Base-by-base conservation (phyloP, 2,888 invertebrate genomes). In the Yponomeuta plumbellus region DNA sequence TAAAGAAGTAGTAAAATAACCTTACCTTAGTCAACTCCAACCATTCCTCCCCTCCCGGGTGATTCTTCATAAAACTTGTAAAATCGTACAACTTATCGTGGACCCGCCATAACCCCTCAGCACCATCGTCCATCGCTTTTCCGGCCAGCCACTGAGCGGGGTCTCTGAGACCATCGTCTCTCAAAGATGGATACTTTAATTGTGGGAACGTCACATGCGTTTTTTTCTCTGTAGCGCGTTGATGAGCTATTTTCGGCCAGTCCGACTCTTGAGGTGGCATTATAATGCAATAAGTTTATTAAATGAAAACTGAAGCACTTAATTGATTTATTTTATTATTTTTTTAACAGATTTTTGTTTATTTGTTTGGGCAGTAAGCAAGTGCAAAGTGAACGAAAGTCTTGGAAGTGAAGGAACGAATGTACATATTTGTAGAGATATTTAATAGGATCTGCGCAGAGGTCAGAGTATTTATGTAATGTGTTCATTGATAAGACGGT, bases 41-140 rank as follows among this genome's bases (percentile, higher is more conserved):
- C 96, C 96, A 97, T 78, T 95, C 94, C 3, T 89, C 76, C 0
- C 98, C 97, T 21, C 97, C 97, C 0, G 98, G 99, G 92, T 99
- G 98, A 58, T 88, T 91, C 2, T 93, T 85, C 11, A 96, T 89
- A 79, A 97, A 99, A 21, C 92, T 92, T 0, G 94, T 94, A 26
- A 99, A 92, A 84, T 99, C 97, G 80, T 98, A 99, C 10, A 99
- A 85, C 57, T 91, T 90, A 80, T 96, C 92, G 69, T 95, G 92
- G 44, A 97, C 92, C 67, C 97, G 92, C 97, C 97, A 97, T 3
- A 96, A 81, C 4, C 93, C 94, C 82, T 96, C 95, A 0, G 95
- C 95, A 0, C 94, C 94, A 72, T 96, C 96, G 70, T 94, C 94
- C 71, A 88, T 78, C 11, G 89, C 90, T 75, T 95, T 94, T 0